Conservation (phyloP, 2,888 invertebrate species). For the Nomada fabriciana region DNA sequence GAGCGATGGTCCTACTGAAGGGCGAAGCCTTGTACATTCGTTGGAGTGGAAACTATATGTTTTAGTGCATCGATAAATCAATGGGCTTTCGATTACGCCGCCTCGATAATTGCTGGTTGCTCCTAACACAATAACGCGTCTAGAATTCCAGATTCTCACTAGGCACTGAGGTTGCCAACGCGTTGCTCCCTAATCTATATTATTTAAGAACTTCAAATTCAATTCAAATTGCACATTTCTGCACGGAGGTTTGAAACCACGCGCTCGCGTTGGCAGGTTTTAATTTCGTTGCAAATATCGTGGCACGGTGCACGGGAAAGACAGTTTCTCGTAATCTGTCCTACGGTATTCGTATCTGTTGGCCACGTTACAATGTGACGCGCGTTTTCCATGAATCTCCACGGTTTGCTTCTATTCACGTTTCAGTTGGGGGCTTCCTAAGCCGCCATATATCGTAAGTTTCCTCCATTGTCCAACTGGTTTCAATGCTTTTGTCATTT, state of each 20-base stretch:
- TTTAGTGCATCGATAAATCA: conserved; percentile 36
- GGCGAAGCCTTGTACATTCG: conserved; percentile 16
- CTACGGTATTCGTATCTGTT: conserved; percentile 4
- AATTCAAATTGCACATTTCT: neutral
- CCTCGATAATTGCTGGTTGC: conserved; percentile 42
- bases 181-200: neutral
- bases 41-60: conserved; percentile 37
- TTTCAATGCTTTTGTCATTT: conserved; percentile 30
- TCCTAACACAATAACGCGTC: conserved; percentile 25
- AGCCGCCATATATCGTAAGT: conserved; percentile 36
- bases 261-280: neutral
- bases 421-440: conserved; percentile 26
- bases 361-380: conserved; percentile 23
- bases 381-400: conserved; percentile 23
- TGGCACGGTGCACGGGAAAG: neutral
- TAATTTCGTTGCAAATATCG: conserved; percentile 1
- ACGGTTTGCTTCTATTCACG: conserved; percentile 20
- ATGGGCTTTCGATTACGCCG: conserved; percentile 39
- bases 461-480: conserved; percentile 30
- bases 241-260: too few relatives aligned
- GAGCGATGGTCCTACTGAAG: neutral
- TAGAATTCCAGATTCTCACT: neutral
- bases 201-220: neutral
- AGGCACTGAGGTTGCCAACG: conserved; percentile 24
- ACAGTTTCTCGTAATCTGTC: neutral